A percentile compares a stretch with the other conserved stretches of the same genome.
phyloP scores from a whole-genome alignment of 1,140 invertebrate genomes.

The Pogonomyrmex californicus region DNA sequence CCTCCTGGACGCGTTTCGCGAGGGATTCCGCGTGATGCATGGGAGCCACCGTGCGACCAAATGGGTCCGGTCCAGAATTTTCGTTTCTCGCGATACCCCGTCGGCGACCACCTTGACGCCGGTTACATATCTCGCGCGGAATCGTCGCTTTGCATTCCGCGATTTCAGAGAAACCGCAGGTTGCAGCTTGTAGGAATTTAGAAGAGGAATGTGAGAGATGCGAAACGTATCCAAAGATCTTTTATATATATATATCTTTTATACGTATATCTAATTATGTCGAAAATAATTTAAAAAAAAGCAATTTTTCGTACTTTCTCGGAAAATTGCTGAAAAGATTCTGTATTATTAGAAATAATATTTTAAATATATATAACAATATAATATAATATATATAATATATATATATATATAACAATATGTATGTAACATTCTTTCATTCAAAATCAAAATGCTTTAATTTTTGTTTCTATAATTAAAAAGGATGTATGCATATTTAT shows the following conservation, averaged over 20 bases:
- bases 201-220: neutral
- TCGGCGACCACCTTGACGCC: constrained; percentile 69
- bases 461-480: neutral
- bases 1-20: constrained; percentile 36
- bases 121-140: constrained; percentile 62
- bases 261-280: neutral
- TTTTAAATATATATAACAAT: no score
- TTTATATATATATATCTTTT: neutral
- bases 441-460: neutral
- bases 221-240: neutral
- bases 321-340: no score
- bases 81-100: constrained; percentile 65
- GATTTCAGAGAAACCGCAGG: constrained; percentile 42
- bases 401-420: no score
- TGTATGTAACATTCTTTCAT: neutral
- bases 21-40: constrained; percentile 71
- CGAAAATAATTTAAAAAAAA: neutral
- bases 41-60: constrained; percentile 60
- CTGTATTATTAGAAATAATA: neutral
- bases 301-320: no score
- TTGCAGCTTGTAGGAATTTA: neutral
- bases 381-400: no score
- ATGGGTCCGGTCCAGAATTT: constrained; percentile 70
- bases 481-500: no score
- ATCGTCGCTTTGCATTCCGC: constrained; percentile 68